Percentiles rank a stretch among this genome's conserved stretches.
phyloP scores from a whole-genome alignment of 2,113 vertebrate species.

The Cephalophus harveyi region DNA sequence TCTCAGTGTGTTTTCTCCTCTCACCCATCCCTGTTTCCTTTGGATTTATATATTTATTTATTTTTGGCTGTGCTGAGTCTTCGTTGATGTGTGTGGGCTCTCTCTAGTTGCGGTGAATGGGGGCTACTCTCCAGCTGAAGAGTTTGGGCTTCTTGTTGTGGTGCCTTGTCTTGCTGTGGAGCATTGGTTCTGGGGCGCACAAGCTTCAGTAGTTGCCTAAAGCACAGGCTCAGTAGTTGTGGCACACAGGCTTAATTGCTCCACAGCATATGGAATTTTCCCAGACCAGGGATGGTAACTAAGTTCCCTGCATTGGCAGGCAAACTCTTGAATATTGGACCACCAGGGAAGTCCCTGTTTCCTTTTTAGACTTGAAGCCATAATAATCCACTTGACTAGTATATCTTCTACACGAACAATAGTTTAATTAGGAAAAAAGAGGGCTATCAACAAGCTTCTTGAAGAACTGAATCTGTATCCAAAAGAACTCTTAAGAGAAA shows the following conservation, averaged over 20 bases:
- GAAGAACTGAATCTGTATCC: constrained; percentile 19
- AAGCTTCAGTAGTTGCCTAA: background rate
- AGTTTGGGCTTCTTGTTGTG: background rate
- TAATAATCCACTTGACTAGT: background rate
- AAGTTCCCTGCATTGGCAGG: background rate
- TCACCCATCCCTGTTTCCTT: background rate
- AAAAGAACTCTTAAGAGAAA: background rate
- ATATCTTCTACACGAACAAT: constrained; percentile 5
- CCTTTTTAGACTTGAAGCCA: background rate
- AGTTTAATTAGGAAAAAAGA: background rate
- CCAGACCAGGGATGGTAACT: background rate
- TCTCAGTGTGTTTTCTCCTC: background rate
- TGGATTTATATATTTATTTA: background rate
- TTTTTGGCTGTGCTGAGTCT: background rate
- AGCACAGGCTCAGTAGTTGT: background rate
- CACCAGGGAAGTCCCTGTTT: background rate
- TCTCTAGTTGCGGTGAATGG: background rate
- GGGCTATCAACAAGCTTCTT: background rate
- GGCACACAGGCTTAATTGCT: background rate
- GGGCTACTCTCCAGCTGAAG: background rate
- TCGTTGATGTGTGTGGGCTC: background rate
- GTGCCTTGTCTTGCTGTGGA: background rate
- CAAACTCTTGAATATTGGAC: background rate
- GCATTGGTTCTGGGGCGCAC: background rate
- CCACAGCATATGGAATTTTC: background rate